A percentile compares a stretch with the other conserved stretches of the same genome.
Evolutionary conservation across 2,113 vertebrate species (phyloP).

Genomic region (Oncorhynchus gorbuscha): DNA sequence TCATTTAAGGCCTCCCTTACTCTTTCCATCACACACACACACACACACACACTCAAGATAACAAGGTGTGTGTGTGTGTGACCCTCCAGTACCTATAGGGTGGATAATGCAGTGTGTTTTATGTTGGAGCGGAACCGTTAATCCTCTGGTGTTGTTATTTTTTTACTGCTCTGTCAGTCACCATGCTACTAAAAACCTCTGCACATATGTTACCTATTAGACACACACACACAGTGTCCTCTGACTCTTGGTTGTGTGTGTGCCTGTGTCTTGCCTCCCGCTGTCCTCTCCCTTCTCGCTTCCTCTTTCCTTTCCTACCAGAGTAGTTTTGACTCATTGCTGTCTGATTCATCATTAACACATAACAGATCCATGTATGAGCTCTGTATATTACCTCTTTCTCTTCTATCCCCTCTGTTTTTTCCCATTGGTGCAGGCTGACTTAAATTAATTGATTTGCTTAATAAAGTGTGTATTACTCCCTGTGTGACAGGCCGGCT

Average conservation of each 20-base stretch:
- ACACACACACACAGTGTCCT: neutral
- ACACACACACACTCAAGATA: slow-evolving; percentile 28
- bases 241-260: neutral
- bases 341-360: neutral
- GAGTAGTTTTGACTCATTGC: neutral
- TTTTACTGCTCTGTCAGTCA: too few species aligned
- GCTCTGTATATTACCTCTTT: neutral
- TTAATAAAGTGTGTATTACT: too few species aligned
- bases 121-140: too few species aligned
- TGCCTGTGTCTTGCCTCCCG: neutral
- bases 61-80: too few species aligned
- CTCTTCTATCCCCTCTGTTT: neutral
- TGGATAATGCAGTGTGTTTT: too few species aligned
- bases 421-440: too few species aligned
- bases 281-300: slow-evolving; percentile 31
- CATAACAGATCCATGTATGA: too few species aligned
- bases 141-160: too few species aligned
- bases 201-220: neutral
- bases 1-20: slow-evolving; percentile 8
- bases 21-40: slow-evolving; percentile 19
- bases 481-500: too few species aligned
- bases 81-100: too few species aligned
- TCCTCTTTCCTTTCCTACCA: slow-evolving; percentile 19
- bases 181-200: too few species aligned
- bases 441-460: too few species aligned